Evolutionary conservation across 2,113 vertebrate genomes (phyloP).

Genomic region (Protomyctophum bolini): DNA sequence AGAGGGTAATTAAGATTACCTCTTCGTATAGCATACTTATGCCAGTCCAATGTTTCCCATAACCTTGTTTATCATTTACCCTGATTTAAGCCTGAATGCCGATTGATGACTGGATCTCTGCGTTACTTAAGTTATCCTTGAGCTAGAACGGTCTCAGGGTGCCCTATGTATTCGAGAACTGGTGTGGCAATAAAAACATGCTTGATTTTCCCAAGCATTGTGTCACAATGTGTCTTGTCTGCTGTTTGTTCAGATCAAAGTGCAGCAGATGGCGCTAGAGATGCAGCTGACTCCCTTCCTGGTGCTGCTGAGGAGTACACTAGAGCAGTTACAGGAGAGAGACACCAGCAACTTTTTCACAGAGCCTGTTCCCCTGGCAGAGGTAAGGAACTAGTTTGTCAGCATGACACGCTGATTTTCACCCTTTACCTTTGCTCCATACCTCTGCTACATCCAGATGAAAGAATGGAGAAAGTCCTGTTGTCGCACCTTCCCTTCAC

Average conservation of each 20-base stretch:
- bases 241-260: constrained; percentile 86
- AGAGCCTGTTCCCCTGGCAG: constrained; percentile 94
- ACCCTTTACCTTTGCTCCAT: not conserved
- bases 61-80: too few species aligned
- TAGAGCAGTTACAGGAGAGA: constrained; percentile 96
- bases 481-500: too few species aligned
- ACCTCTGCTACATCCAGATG: too few species aligned
- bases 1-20: too few species aligned
- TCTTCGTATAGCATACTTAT: too few species aligned
- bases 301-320: constrained; percentile 91
- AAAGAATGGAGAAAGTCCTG: too few species aligned
- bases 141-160: too few species aligned
- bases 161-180: too few species aligned
- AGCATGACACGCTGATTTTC: not conserved
- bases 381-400: constrained; percentile 79
- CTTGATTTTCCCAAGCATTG: not conserved
- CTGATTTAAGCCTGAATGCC: too few species aligned
- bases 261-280: constrained; percentile 95
- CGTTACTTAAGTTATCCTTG: too few species aligned
- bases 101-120: too few species aligned
- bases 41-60: too few species aligned
- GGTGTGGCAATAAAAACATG: not conserved
- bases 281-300: constrained; percentile 97
- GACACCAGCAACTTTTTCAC: constrained; percentile 98
- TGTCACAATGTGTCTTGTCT: not conserved